These are phyloP conservation scores for Hippopotamyrus pictus DNA, from an alignment of 2,797 vertebrate species.

Conservation along the genomic window DNA sequence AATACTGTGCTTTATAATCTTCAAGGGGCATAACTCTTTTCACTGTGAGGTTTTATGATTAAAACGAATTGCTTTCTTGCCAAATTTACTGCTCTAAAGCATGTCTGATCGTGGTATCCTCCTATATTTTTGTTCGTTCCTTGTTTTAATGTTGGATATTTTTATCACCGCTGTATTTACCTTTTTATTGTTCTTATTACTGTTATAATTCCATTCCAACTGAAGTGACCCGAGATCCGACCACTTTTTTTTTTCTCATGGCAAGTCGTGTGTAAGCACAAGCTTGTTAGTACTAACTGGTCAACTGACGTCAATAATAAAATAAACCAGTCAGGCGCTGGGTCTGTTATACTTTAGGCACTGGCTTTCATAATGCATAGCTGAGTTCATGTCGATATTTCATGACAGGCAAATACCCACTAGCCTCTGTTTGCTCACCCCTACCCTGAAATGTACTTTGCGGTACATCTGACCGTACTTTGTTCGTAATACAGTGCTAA, in stretches of 20 bases:
- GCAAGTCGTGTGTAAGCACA: constrained; percentile 51
- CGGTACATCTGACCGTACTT: background rate
- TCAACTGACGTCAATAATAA: constrained; percentile 45
- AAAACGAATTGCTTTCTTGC: constrained; percentile 71
- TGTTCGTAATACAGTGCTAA: background rate
- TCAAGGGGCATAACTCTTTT: constrained; percentile 74
- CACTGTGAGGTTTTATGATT: constrained; percentile 75
- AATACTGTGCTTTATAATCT: constrained; percentile 76
- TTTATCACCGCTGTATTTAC: constrained; percentile 66
- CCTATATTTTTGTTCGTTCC: constrained; percentile 47
- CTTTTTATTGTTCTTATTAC: constrained; percentile 47
- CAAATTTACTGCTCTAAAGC: constrained; percentile 69
- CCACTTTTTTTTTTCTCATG: constrained; percentile 43
- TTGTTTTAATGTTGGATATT: constrained; percentile 59
- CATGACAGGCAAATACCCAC: background rate
- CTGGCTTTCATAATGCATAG: constrained; percentile 25
- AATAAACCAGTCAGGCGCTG: constrained; percentile 34
- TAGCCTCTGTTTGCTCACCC: background rate
- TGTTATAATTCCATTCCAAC: constrained; percentile 61
- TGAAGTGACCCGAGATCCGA: constrained; percentile 60
- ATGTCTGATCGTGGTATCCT: constrained; percentile 66
- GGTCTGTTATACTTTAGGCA: constrained; percentile 39
- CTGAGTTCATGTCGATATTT: background rate
- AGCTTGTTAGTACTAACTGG: constrained; percentile 61
- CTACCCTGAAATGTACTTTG: background rate